A percentile compares a stretch with the other conserved stretches of the same genome.
These are phyloP conservation scores for Eospalax fontanierii DNA, from an alignment of 2,797 vertebrate species.

Conservation along the genomic window DNA sequence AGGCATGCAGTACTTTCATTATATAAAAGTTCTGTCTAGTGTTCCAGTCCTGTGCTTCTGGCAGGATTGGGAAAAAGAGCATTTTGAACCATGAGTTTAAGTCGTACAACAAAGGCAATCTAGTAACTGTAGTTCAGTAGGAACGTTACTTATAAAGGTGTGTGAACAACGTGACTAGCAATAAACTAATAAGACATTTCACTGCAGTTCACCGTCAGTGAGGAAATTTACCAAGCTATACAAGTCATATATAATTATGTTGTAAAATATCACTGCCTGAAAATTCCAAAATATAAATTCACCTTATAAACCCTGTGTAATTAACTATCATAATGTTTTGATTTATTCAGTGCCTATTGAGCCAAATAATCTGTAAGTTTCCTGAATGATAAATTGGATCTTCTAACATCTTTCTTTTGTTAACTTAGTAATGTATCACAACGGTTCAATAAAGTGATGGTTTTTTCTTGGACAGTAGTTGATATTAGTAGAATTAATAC, in stretches of 20 bases:
- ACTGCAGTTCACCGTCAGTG: slow-evolving; percentile 46
- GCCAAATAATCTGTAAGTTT: slow-evolving; percentile 41
- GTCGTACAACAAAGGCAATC: slow-evolving; percentile 1
- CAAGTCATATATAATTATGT: slow-evolving; percentile 78
- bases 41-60: slow-evolving; percentile 47
- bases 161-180: slow-evolving; percentile 72
- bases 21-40: slow-evolving; percentile 82
- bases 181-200: slow-evolving; percentile 75
- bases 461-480: slow-evolving; percentile 23
- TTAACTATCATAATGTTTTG: slow-evolving; percentile 55
- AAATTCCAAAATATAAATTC: slow-evolving; percentile 59
- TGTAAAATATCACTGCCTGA: slow-evolving; percentile 71
- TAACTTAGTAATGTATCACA: slow-evolving; percentile 56
- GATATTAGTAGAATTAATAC: not conserved
- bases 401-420: slow-evolving; percentile 36
- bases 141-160: slow-evolving; percentile 65
- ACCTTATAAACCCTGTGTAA: slow-evolving; percentile 68
- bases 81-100: slow-evolving; percentile 45
- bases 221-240: slow-evolving; percentile 66
- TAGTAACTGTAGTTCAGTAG: slow-evolving; percentile 54
- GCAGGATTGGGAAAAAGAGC: not conserved
- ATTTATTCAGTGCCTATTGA: not conserved
- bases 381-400: slow-evolving; percentile 40
- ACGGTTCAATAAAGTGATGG: slow-evolving; percentile 21
- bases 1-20: slow-evolving; percentile 82